Conservation (phyloP, 2,888 invertebrate genomes). For the Leptinotarsa tumamoca region DNA sequence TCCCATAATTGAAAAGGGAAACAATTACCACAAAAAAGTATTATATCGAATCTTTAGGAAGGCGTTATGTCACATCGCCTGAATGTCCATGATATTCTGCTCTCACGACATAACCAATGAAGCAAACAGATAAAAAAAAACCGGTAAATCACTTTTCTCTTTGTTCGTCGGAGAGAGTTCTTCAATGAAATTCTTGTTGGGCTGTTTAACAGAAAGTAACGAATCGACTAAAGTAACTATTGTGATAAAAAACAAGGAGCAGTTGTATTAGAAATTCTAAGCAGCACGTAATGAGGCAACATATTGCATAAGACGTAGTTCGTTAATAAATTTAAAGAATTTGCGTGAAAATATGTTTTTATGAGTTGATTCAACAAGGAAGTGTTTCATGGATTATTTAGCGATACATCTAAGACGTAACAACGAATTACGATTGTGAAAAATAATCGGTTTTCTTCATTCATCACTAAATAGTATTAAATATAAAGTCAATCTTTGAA, state of each 20-base stretch:
- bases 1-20: not conserved
- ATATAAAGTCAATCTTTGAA: too few relatives aligned
- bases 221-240: not conserved
- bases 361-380: too few relatives aligned
- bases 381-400: too few relatives aligned
- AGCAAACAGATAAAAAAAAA: constrained; percentile 3
- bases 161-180: not conserved
- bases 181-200: constrained; percentile 1
- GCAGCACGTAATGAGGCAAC: too few relatives aligned
- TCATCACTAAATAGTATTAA: too few relatives aligned
- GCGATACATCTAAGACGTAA: too few relatives aligned
- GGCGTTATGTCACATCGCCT: constrained; percentile 2
- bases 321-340: too few relatives aligned
- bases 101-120: constrained; percentile 17
- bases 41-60: not conserved
- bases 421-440: too few relatives aligned
- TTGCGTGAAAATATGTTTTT: too few relatives aligned
- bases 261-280: too few relatives aligned
- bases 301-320: too few relatives aligned
- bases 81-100: constrained; percentile 1
- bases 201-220: constrained; percentile 4
- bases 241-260: not conserved
- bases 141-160: constrained; percentile 17
- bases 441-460: too few relatives aligned
- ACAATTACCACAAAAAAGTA: constrained; percentile 2